A percentile compares a stretch with the other conserved stretches of the same genome.
These are phyloP conservation scores for Cydia pomonella DNA, from an alignment of 1,140 invertebrate genomes.

Conservation along the genomic window DNA sequence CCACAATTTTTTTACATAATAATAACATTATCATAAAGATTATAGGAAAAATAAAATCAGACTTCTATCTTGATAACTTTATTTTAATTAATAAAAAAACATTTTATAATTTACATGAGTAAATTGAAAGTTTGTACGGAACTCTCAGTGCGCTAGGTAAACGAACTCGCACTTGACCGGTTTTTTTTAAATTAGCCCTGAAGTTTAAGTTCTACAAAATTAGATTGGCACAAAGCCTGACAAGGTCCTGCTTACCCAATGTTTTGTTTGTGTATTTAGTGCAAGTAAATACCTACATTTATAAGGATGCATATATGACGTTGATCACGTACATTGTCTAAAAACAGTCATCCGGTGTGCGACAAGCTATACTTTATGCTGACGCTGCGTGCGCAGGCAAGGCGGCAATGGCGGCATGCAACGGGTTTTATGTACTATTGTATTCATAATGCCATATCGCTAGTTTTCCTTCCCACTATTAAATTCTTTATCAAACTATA, in stretches of 20 bases:
- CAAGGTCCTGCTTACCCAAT: background rate
- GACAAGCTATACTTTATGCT: constrained; percentile 3
- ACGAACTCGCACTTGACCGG: too few relatives aligned
- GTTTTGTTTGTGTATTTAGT: background rate
- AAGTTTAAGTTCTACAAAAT: too few relatives aligned
- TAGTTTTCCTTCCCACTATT: background rate
- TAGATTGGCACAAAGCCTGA: background rate
- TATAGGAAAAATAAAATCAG: too few relatives aligned
- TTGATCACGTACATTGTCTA: constrained; percentile 5
- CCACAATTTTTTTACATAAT: too few relatives aligned
- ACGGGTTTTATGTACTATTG: background rate
- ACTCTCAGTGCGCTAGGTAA: too few relatives aligned
- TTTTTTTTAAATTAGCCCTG: too few relatives aligned
- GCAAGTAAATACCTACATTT: background rate
- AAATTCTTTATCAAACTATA: too few relatives aligned
- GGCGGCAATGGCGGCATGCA: background rate
- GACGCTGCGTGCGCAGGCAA: background rate
- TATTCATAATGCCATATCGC: background rate
- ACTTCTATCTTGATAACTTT: too few relatives aligned
- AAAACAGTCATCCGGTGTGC: constrained; percentile 20
- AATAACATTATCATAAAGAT: too few relatives aligned
- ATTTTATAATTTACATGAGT: too few relatives aligned
- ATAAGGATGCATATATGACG: background rate
- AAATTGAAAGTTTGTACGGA: too few relatives aligned
- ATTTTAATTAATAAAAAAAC: too few relatives aligned